Conservation (phyloP, 1,140 invertebrate genomes). For the Aphaenogaster floridana region DNA sequence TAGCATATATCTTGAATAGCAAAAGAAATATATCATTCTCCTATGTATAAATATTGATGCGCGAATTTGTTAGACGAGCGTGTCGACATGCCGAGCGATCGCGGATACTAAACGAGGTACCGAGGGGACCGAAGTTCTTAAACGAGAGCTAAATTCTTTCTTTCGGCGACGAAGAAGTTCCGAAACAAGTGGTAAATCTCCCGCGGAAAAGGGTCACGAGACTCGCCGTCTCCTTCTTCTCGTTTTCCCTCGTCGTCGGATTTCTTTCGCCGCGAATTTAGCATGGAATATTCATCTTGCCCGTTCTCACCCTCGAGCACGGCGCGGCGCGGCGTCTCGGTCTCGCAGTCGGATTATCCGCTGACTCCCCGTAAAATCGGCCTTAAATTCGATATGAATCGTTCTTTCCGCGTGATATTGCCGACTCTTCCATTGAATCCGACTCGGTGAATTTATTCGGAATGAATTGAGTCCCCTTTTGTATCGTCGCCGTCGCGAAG, state of each 20-base stretch:
- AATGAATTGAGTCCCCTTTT: constrained; percentile 54
- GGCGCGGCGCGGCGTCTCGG: constrained; percentile 51
- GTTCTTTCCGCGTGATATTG: constrained; percentile 41
- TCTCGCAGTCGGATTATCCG: constrained; percentile 72
- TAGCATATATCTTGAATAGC: background rate
- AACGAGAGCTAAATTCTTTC: constrained; percentile 58
- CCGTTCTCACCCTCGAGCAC: constrained; percentile 72
- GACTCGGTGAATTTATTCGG: constrained; percentile 55
- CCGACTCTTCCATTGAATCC: constrained; percentile 35
- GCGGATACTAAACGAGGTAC: constrained; percentile 56
- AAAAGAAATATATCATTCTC: background rate
- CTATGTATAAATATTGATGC: constrained; percentile 41
- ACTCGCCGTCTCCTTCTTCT: constrained; percentile 42
- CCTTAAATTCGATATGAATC: constrained; percentile 73
- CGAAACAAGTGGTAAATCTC: constrained; percentile 67
- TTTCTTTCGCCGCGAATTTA: constrained; percentile 82
- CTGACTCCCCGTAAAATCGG: constrained; percentile 64
- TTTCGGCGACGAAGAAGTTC: constrained; percentile 38
- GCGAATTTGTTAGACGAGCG: constrained; percentile 58
- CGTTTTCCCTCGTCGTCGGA: constrained; percentile 61
- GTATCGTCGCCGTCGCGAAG: constrained; percentile 41
- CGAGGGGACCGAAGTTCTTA: constrained; percentile 42
- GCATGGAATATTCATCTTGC: constrained; percentile 85
- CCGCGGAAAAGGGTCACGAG: constrained; percentile 70
- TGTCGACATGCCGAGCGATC: constrained; percentile 57